A percentile compares a stretch with the other conserved stretches of the same genome.
Evolutionary conservation across 2,113 vertebrate genomes (phyloP).

Genomic region (Toxotes chatareus): DNA sequence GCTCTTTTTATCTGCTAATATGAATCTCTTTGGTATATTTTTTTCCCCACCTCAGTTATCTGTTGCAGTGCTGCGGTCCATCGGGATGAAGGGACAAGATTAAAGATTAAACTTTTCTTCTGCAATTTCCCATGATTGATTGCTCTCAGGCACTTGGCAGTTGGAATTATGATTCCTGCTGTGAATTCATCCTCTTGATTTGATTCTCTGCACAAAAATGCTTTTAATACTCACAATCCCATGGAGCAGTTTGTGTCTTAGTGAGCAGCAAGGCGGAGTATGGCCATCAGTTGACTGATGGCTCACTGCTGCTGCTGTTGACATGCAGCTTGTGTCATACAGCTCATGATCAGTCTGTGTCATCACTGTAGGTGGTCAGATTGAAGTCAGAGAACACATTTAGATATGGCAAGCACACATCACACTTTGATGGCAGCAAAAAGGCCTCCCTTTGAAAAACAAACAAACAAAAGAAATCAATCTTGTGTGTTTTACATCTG

Average conservation of each 20-base stretch:
- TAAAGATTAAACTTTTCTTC: constrained; percentile 31
- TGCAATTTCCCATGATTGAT: constrained; percentile 55
- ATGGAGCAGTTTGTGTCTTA: constrained; percentile 21
- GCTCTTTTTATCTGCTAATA: constrained; percentile 31
- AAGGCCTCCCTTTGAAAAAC: constrained; percentile 4
- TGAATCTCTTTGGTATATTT: constrained; percentile 32
- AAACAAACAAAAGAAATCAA: constrained; percentile 28
- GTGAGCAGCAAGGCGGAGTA: constrained; percentile 10
- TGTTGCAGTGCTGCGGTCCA: constrained; percentile 22
- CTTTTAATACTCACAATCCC: constrained; percentile 54
- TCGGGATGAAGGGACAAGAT: constrained; percentile 33
- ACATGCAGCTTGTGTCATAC: constrained; percentile 25
- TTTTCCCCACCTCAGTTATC: constrained; percentile 26
- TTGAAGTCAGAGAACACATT: constrained; percentile 31
- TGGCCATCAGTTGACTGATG: constrained; percentile 33
- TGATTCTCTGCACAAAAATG: constrained; percentile 49
- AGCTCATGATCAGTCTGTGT: constrained; percentile 12
- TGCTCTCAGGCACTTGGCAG: constrained; percentile 41
- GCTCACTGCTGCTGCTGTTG: constrained; percentile 30
- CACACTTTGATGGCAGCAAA: constrained; percentile 26
- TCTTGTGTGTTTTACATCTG: constrained; percentile 42
- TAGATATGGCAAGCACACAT: constrained; percentile 13
- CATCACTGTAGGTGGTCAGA: constrained; percentile 20
- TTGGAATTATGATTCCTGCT: constrained; percentile 37
- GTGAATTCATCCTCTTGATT: constrained; percentile 60